Percentiles rank a stretch among this genome's conserved stretches.
phyloP scores from a whole-genome alignment of 2,888 invertebrate genomes.

The Ormyrus nitidulus region DNA sequence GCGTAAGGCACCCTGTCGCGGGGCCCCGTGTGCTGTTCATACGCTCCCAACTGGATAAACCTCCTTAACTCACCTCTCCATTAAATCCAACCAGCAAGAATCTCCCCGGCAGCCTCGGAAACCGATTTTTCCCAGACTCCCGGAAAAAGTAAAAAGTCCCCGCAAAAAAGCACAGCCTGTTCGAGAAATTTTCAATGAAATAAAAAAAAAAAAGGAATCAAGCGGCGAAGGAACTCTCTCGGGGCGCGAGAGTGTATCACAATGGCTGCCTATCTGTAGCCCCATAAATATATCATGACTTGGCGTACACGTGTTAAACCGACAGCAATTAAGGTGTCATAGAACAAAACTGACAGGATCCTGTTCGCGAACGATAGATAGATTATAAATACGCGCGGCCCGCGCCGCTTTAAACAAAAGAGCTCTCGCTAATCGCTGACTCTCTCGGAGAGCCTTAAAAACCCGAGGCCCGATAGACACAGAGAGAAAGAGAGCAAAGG shows the following conservation, averaged over 20 bases:
- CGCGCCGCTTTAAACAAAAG: constrained; percentile 35
- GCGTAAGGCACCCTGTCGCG: no score
- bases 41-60: no score
- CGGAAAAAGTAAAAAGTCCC: neutral
- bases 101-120: neutral
- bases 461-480: neutral
- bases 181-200: constrained; percentile 26
- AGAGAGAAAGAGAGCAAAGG: neutral
- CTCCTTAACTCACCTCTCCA: no score
- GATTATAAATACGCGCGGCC: neutral
- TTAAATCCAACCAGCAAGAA: neutral
- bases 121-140: neutral
- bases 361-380: constrained; percentile 48
- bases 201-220: neutral
- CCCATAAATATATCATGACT: constrained; percentile 49
- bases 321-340: constrained; percentile 55
- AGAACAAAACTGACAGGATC: constrained; percentile 55
- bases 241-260: constrained; percentile 8
- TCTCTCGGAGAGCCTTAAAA: neutral
- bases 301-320: constrained; percentile 49
- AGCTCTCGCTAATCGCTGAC: constrained; percentile 1
- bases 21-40: no score
- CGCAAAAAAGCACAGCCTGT: neutral
- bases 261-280: constrained; percentile 32
- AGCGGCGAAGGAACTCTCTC: neutral